Percentiles rank a stretch among this genome's conserved stretches.
Evolutionary conservation across 1,140 invertebrate species (phyloP).

Genomic region (Heliconius hewitsoni): DNA sequence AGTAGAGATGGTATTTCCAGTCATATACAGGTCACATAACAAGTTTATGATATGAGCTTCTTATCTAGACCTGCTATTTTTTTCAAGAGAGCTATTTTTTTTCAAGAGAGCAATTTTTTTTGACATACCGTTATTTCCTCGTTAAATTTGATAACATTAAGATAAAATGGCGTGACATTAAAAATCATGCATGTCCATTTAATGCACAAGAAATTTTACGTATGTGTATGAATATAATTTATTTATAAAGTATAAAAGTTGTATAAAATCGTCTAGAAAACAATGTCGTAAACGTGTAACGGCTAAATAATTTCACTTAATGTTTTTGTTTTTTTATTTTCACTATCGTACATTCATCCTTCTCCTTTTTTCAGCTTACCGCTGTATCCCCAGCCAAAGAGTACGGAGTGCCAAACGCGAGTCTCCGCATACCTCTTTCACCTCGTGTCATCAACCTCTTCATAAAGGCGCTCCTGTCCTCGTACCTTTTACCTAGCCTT

Average conservation of each 20-base stretch:
- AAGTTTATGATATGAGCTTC: background rate
- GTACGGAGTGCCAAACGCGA: no score
- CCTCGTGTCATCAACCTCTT: no score
- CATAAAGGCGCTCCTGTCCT: no score
- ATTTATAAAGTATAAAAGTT: background rate
- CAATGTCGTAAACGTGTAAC: background rate
- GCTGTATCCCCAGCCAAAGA: no score
- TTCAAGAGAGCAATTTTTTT: background rate
- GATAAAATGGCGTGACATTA: background rate
- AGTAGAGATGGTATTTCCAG: background rate
- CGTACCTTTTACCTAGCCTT: no score
- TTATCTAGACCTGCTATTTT: background rate
- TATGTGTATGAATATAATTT: background rate
- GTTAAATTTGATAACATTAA: conserved; percentile 1
- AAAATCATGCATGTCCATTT: background rate
- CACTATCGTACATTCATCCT: background rate
- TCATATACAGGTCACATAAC: background rate
- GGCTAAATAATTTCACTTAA: background rate
- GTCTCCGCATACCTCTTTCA: no score
- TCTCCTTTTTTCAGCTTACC: background rate
- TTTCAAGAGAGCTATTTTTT: background rate
- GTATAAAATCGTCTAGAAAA: background rate
- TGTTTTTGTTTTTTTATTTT: background rate
- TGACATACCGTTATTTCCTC: background rate
- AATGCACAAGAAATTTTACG: background rate